A percentile compares a stretch with the other conserved stretches of the same genome.
Conservation (phyloP, 2,888 invertebrate species). For the Drosophila acutilabella region DNA sequence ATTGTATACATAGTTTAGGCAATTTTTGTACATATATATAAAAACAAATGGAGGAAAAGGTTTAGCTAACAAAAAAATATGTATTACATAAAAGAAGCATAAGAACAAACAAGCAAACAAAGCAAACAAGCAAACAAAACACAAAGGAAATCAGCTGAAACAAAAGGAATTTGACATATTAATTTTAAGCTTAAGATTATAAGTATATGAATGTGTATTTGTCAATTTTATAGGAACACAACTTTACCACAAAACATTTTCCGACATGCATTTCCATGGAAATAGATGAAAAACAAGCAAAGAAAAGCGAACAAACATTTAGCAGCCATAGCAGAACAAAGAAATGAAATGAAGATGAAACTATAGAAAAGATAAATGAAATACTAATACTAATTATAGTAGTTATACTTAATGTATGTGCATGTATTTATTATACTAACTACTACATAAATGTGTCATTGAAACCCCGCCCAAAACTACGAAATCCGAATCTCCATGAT, state of each 20-base stretch:
- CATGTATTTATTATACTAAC: slow-evolving; percentile 43
- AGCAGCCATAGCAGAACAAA: slow-evolving; percentile 43
- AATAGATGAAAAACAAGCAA: slow-evolving; percentile 13
- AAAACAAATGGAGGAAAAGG: slow-evolving; percentile 23
- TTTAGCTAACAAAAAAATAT: slow-evolving; percentile 48
- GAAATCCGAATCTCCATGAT: slow-evolving; percentile 51
- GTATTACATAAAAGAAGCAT: slow-evolving; percentile 22
- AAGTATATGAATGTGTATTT: slow-evolving; percentile 36
- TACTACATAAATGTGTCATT: slow-evolving; percentile 66
- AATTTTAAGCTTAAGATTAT: slow-evolving; percentile 46
- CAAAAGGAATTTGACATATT: slow-evolving; percentile 55
- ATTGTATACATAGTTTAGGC: slow-evolving; percentile 60
- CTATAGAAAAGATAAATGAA: slow-evolving; percentile 29
- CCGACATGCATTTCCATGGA: slow-evolving; percentile 41
- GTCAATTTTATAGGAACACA: slow-evolving; percentile 65
- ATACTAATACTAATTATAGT: slow-evolving; percentile 7
- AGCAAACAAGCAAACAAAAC: not conserved
- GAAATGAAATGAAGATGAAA: slow-evolving; percentile 28
- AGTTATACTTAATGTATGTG: slow-evolving; percentile 65
- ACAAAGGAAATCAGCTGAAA: slow-evolving; percentile 14
- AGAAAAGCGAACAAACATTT: slow-evolving; percentile 37
- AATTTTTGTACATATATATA: slow-evolving; percentile 66
- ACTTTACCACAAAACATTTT: slow-evolving; percentile 22
- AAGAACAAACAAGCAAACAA: slow-evolving; percentile 19
- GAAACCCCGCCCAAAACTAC: slow-evolving; percentile 42